Conservation (phyloP, 2,888 invertebrate genomes). For the Enchytraeus crypticus region DNA sequence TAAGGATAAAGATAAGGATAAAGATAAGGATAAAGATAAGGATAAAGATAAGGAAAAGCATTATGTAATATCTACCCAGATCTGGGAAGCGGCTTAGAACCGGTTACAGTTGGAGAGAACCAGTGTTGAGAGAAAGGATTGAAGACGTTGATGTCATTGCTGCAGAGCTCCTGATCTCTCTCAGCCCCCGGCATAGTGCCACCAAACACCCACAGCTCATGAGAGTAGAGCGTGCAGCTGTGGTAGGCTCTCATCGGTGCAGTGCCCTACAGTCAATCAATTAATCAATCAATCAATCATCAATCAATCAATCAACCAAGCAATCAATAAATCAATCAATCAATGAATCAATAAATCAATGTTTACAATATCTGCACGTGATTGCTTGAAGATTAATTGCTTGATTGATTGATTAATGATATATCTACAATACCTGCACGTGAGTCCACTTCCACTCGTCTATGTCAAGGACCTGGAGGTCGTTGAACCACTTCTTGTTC, state of each 20-base stretch:
- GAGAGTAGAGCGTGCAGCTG: constrained; percentile 40
- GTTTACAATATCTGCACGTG: no score
- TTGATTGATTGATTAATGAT: no score
- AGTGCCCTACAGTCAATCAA: constrained; percentile 32
- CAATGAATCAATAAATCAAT: no score
- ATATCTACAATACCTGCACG: constrained; percentile 44
- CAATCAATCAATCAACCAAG: no score
- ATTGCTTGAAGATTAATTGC: no score
- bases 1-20: no score
- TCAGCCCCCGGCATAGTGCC: constrained; percentile 44
- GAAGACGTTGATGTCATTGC: constrained; percentile 44
- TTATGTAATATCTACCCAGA: constrained; percentile 36
- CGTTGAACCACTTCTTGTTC: constrained; percentile 45
- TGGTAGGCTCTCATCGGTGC: constrained; percentile 45
- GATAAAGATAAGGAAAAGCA: not conserved
- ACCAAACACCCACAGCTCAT: constrained; percentile 47
- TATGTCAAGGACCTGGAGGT: constrained; percentile 42
- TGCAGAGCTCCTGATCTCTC: constrained; percentile 44
- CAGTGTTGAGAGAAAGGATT: constrained; percentile 44
- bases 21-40: not conserved
- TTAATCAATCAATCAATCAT: no score
- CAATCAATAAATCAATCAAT: no score
- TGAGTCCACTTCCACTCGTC: constrained; percentile 44
- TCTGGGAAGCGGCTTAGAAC: constrained; percentile 39
- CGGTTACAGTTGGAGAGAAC: constrained; percentile 43